Evolutionary conservation across 2,888 invertebrate genomes (phyloP).

Genomic region (Eretmocerus hayati): DNA sequence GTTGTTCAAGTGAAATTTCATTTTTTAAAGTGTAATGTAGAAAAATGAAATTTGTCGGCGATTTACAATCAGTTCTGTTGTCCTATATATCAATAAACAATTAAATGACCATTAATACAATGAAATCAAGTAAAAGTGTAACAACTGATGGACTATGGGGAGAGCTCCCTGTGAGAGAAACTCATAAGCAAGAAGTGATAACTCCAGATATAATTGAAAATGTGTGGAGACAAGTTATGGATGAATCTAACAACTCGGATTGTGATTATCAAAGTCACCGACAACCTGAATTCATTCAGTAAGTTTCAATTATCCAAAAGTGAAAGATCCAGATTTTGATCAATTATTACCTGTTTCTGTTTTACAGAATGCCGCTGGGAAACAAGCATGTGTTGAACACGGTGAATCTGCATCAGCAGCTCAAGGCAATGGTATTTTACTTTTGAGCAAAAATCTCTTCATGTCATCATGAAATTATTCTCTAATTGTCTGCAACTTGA

Average conservation of each 20-base stretch:
- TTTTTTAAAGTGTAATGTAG: constrained; percentile 4
- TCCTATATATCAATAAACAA: neutral
- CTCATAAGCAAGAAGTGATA: constrained; percentile 42
- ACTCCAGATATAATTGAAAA: constrained; percentile 45
- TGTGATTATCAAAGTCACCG: constrained; percentile 39
- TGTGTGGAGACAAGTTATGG: constrained; percentile 44
- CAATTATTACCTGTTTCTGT: neutral
- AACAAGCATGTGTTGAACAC: constrained; percentile 42
- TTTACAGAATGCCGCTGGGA: constrained; percentile 37
- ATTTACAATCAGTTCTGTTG: too few relatives aligned
- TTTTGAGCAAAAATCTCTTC: constrained; percentile 2
- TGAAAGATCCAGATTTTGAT: neutral
- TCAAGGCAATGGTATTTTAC: constrained; percentile 37
- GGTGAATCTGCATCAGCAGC: constrained; percentile 38
- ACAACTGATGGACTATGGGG: constrained; percentile 36
- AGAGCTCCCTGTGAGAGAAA: constrained; percentile 40
- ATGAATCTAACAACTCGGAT: constrained; percentile 37
- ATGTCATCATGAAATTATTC: neutral
- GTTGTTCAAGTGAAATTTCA: too few relatives aligned
- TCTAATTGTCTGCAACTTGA: neutral
- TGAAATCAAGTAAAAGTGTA: constrained; percentile 38
- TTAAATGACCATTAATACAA: too few relatives aligned
- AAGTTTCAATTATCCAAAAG: constrained; percentile 16
- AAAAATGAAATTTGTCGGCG: too few relatives aligned
- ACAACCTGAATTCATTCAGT: constrained; percentile 40